Evolutionary conservation across 2,797 vertebrate species (phyloP).

Genomic region (Danio jaintianensis): DNA sequence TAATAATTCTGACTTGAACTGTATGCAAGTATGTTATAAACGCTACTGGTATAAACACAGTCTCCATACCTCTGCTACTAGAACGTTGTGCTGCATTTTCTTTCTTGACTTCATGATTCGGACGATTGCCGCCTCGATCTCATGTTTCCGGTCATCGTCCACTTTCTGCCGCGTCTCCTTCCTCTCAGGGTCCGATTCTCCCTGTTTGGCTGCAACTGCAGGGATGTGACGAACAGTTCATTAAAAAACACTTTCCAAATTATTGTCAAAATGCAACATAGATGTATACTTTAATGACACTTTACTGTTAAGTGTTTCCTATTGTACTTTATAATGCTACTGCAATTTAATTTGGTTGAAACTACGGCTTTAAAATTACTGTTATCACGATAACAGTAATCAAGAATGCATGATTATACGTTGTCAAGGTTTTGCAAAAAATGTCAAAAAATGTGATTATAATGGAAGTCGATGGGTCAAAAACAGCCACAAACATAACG

Average conservation of each 20-base stretch:
- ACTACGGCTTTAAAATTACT: constrained; percentile 27
- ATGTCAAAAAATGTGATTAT: too few relatives aligned
- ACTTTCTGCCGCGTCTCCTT: constrained; percentile 99
- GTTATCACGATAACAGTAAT: constrained; percentile 48
- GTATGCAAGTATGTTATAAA: too few relatives aligned
- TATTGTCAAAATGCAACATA: too few relatives aligned
- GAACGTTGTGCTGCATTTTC: constrained; percentile 99
- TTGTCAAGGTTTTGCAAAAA: too few relatives aligned
- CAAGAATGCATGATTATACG: too few relatives aligned
- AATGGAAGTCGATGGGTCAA: too few relatives aligned
- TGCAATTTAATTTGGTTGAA: too few relatives aligned
- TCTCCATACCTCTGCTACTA: constrained; percentile 95
- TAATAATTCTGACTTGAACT: too few relatives aligned
- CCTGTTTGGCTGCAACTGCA: constrained; percentile 98
- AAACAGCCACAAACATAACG: too few relatives aligned
- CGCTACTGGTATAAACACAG: too few relatives aligned
- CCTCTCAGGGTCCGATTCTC: constrained; percentile 97
- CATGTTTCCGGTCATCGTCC: constrained; percentile 98
- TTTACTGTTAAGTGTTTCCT: too few relatives aligned
- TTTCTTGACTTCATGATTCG: constrained; percentile 99
- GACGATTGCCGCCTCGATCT: constrained; percentile 99
- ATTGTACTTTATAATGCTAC: too few relatives aligned
- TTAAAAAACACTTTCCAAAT: neutral
- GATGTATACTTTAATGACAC: neutral
- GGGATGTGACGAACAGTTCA: neutral